Conservation (phyloP, 2,113 vertebrate species). For the Salminus brasiliensis region DNA sequence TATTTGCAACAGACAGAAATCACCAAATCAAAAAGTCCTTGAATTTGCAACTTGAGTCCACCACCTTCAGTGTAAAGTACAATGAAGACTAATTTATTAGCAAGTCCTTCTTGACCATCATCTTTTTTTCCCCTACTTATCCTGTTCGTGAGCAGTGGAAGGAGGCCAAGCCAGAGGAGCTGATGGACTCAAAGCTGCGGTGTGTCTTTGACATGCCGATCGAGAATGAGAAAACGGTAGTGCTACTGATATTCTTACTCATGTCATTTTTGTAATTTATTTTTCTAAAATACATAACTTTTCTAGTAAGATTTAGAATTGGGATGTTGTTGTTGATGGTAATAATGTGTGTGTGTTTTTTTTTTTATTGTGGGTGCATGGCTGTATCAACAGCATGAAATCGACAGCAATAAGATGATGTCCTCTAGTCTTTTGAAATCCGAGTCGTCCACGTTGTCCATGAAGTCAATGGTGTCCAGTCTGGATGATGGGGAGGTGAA, state of each 20-base stretch:
- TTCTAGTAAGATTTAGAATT: no score
- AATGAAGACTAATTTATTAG: no score
- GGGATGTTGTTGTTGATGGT: no score
- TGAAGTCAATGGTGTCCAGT: conserved; percentile 87
- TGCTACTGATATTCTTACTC: conserved; percentile 33
- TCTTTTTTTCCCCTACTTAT: neutral
- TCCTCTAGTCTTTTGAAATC: conserved; percentile 91
- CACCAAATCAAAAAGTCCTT: no score
- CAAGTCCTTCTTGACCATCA: no score
- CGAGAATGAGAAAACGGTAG: conserved; percentile 95
- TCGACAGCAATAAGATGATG: conserved; percentile 93
- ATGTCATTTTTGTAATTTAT: no score
- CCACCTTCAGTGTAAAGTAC: no score
- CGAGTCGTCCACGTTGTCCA: conserved; percentile 83
- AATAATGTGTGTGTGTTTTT: conserved; percentile 37
- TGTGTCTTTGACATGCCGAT: conserved; percentile 96
- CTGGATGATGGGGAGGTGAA: conserved; percentile 92
- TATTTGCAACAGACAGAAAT: no score
- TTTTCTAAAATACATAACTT: no score
- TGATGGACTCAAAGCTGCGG: conserved; percentile 99
- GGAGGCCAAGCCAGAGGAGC: conserved; percentile 96
- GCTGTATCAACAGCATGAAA: conserved; percentile 83
- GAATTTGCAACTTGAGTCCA: no score
- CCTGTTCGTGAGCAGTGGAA: conserved; percentile 85
- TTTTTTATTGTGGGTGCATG: conserved; percentile 19